Evolutionary conservation across 2,888 invertebrate species (phyloP), one percentile per base, ranked within the genome.

Genomic region (Temnothorax rugatulus): DNA sequence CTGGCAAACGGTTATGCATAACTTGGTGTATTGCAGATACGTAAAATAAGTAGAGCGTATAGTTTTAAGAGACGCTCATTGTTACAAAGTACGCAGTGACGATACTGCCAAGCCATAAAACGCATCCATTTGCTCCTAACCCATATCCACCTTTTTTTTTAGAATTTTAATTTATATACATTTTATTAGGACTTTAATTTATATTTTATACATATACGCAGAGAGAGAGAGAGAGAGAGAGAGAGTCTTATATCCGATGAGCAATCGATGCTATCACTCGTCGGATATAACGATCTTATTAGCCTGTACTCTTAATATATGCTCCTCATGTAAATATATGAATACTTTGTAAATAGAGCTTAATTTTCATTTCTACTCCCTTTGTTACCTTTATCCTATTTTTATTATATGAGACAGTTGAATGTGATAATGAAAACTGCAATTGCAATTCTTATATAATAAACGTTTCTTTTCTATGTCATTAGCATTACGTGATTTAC

Each of bases 291-390:
- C 81, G 84, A 88, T 87, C 83, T 90, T 90, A 87, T 84, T 88
- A 88, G 84, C 88, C 85, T 88, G 85, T 87, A 79, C 73, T 83
- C 86, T 86, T 89, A 64, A 59, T 82, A 68, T 88, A 84, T 88
- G 84, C 91, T 90, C 89, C 87, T 87, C 74, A 87, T 93, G 93
- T 93, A 93, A 93, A 93, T 93, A 93, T 90, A 92, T 86, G 88
- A 86, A 87, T 90, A 90, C 84, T 90, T 92, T 93, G 91, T 93
- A 92, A 91, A 92, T 92, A 91, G 74, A 89, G 34, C 38, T 63
- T 82, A 64, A 61, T 73, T 83, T 79, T 91, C 87, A 86, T 90
- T 90, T 84, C 59, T 29, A 3, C 25, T 25, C 13, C 41, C 4
- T 29, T 44, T 8, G 15, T 29, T 25, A 11, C 50, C 38, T 64